Conservation (phyloP, 2,113 vertebrate species). For the Sylvia atricapilla region DNA sequence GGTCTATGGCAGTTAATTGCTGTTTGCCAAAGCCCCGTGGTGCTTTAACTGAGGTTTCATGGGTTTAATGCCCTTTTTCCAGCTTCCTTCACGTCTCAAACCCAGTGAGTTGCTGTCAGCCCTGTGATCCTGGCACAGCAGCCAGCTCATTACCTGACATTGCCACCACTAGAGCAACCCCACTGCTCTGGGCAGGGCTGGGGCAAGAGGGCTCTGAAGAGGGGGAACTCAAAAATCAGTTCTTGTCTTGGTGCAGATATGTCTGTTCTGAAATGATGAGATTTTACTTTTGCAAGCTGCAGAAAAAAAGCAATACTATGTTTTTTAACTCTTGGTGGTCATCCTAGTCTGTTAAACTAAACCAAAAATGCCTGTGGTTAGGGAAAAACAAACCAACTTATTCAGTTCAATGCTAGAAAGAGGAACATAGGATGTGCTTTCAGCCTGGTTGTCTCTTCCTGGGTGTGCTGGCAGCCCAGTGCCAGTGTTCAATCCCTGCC, state of each 20-base stretch:
- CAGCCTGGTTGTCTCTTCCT: not conserved
- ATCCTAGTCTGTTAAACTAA: not conserved
- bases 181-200: not conserved
- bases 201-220: not conserved
- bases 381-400: fast-evolving
- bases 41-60: not conserved
- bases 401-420: not conserved
- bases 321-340: not conserved
- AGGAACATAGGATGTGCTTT: not conserved
- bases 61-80: not conserved
- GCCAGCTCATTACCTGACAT: not conserved
- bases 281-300: not conserved
- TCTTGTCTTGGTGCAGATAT: not conserved
- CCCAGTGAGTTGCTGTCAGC: not conserved
- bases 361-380: not conserved
- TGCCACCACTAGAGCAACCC: not conserved
- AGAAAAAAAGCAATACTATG: not conserved
- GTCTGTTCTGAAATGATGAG: not conserved
- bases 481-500: not conserved
- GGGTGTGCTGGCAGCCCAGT: not conserved
- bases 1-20: not conserved
- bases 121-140: not conserved
- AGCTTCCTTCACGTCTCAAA: not conserved
- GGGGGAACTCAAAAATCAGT: not conserved
- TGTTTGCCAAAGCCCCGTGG: not conserved